Evolutionary conservation across 2,797 vertebrate genomes (phyloP).

Genomic region (Molossus alvarezi): DNA sequence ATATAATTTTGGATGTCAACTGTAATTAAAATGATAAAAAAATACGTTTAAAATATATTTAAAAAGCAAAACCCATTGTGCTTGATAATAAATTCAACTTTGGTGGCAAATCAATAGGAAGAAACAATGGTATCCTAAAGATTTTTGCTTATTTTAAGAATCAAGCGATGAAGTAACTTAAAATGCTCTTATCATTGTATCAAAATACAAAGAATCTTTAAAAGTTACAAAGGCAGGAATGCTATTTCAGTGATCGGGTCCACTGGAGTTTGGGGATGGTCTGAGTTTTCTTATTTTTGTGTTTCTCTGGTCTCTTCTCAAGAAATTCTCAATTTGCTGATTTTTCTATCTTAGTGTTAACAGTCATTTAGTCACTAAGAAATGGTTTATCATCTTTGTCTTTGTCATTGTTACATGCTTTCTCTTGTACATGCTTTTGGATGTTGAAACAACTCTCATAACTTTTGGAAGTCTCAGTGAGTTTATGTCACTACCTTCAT

Average conservation of each 20-base stretch:
- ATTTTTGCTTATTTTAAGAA: background rate
- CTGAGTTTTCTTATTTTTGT: background rate
- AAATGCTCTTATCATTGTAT: background rate
- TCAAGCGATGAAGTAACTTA: background rate
- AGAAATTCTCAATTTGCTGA: background rate
- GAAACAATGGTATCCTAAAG: background rate
- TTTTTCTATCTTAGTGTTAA: background rate
- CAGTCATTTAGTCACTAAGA: background rate
- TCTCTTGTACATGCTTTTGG: background rate
- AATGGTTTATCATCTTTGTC: background rate
- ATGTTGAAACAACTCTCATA: background rate
- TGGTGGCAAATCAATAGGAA: background rate
- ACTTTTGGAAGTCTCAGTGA: background rate
- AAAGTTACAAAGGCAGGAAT: background rate
- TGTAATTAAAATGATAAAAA: too few species aligned
- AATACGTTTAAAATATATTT: background rate
- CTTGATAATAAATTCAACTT: background rate
- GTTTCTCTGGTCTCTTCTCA: too few species aligned
- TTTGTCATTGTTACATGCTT: background rate
- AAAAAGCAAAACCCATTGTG: background rate
- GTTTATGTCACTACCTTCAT: background rate
- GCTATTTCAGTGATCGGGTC: background rate
- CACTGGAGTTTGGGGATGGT: background rate
- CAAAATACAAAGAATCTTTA: background rate
- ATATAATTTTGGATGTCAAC: too few species aligned